Conservation (phyloP, 2,113 vertebrate genomes). For the Thymallus thymallus region DNA sequence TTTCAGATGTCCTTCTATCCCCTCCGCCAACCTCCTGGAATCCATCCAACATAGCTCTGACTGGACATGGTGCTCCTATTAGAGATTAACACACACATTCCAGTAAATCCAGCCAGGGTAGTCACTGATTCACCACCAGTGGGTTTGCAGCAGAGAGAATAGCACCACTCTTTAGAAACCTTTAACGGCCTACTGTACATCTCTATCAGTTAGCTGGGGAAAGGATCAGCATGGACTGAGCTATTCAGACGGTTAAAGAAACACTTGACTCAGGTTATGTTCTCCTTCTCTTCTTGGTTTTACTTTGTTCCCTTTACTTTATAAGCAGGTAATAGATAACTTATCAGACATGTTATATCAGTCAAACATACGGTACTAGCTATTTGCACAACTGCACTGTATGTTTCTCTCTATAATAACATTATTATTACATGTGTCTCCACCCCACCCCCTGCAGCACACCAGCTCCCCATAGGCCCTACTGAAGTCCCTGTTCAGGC, state of each 20-base stretch:
- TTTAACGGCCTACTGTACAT: neutral
- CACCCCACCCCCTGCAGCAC: constrained; percentile 56
- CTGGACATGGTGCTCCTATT: neutral
- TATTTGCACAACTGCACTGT: no score
- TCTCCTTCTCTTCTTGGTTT: no score
- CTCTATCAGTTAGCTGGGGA: neutral
- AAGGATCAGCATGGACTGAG: neutral
- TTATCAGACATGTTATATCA: no score
- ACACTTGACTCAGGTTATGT: no score
- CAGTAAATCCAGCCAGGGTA: neutral
- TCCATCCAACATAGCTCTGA: neutral
- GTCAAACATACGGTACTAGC: no score
- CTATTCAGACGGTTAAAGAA: no score
- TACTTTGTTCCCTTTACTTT: no score
- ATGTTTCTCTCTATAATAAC: no score
- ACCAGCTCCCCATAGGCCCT: constrained; percentile 83
- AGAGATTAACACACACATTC: neutral
- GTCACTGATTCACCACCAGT: no score
- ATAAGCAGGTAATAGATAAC: no score
- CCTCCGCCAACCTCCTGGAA: neutral
- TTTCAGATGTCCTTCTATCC: neutral
- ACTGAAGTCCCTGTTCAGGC: constrained; percentile 91
- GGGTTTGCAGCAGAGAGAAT: neutral
- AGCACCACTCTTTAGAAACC: neutral
- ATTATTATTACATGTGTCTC: constrained; percentile 22